Evolutionary conservation across 2,888 invertebrate genomes (phyloP).

Genomic region (Tolmerus cingulatus): DNA sequence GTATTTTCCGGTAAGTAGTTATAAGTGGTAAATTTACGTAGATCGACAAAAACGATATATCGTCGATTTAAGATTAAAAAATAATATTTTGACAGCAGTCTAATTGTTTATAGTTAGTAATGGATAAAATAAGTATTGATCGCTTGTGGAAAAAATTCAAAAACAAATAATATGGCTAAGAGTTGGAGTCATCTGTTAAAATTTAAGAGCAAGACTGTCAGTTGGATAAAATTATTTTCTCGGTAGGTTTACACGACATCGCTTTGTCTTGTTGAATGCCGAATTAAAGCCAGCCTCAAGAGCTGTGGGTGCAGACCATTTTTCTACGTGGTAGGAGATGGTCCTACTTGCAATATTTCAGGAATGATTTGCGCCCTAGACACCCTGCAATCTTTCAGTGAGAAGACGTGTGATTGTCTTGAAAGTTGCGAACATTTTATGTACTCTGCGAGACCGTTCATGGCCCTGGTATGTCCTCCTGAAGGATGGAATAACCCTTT

Average conservation of each 20-base stretch:
- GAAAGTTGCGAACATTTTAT: background rate
- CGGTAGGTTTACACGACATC: constrained; percentile 56
- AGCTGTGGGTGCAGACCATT: constrained; percentile 59
- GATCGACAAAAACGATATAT: no score
- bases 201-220: no score
- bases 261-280: constrained; percentile 59
- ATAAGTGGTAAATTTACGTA: background rate
- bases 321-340: constrained; percentile 56
- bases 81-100: no score
- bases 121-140: no score
- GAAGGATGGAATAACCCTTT: background rate
- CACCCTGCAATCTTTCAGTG: background rate
- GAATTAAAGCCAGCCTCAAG: constrained; percentile 55
- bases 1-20: background rate
- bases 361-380: constrained; percentile 54
- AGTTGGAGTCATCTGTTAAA: no score
- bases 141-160: no score
- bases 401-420: background rate
- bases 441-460: background rate
- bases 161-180: no score
- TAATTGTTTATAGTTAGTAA: no score
- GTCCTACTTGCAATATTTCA: constrained; percentile 54
- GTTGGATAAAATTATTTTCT: background rate
- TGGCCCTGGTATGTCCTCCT: background rate
- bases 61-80: no score